Evolutionary conservation across 2,113 vertebrate species (phyloP).

Genomic region (Rhadina sibilatrix): DNA sequence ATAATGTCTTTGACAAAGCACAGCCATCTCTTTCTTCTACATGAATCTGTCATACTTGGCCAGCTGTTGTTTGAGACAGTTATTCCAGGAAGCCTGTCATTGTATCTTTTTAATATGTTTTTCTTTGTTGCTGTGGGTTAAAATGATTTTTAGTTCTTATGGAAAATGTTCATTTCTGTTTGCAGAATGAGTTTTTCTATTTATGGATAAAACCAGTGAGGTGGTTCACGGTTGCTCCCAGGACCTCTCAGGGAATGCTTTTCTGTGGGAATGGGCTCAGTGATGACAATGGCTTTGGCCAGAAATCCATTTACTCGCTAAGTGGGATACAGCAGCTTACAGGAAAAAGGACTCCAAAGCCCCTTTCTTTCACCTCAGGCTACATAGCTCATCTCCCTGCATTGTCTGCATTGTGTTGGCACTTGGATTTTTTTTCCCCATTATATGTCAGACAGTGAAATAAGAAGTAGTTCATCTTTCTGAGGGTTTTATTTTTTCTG

Average conservation of each 20-base stretch:
- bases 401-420: background rate
- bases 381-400: background rate
- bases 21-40: background rate
- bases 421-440: background rate
- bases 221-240: background rate
- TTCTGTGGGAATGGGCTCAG: background rate
- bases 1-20: background rate
- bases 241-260: background rate
- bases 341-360: background rate
- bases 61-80: conserved; percentile 49
- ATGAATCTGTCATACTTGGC: background rate
- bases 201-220: background rate
- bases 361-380: background rate
- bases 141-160: background rate
- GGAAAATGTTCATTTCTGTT: background rate
- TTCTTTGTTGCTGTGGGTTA: background rate
- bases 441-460: background rate
- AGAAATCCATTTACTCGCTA: background rate
- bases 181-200: background rate
- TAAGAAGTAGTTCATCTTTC: background rate
- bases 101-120: background rate
- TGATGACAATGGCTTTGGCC: background rate
- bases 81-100: conserved; percentile 21
- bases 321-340: background rate
- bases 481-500: background rate